A percentile compares a stretch with the other conserved stretches of the same genome.
These are phyloP conservation scores for Xanthostigma xanthostigma DNA, from an alignment of 2,888 invertebrate species.

Conservation along the genomic window DNA sequence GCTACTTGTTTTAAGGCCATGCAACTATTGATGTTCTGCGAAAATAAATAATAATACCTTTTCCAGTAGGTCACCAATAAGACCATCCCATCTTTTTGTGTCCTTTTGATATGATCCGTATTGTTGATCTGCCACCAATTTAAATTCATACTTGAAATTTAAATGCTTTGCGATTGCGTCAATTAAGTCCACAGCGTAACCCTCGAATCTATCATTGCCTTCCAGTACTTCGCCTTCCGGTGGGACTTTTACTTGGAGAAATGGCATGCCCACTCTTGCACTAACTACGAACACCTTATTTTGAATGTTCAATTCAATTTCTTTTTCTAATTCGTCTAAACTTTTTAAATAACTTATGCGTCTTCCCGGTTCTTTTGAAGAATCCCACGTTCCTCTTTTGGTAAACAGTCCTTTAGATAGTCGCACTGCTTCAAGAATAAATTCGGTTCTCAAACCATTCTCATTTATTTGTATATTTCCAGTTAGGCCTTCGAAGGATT, in stretches of 20 bases:
- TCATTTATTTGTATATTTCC: constrained; percentile 50
- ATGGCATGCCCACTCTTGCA: constrained; percentile 59
- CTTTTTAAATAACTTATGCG: too few relatives aligned
- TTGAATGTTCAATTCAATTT: constrained; percentile 24
- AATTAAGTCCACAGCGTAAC: constrained; percentile 84
- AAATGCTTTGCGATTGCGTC: constrained; percentile 48
- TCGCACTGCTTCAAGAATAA: constrained; percentile 50
- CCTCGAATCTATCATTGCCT: constrained; percentile 70
- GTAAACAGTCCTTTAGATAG: constrained; percentile 40
- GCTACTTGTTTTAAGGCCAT: too few relatives aligned
- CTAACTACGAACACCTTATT: constrained; percentile 33
- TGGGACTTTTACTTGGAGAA: constrained; percentile 40
- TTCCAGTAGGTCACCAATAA: constrained; percentile 60
- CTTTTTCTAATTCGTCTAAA: too few relatives aligned
- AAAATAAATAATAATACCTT: constrained; percentile 34
- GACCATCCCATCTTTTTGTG: constrained; percentile 65
- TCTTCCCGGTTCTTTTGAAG: constrained; percentile 1
- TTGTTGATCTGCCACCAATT: constrained; percentile 51
- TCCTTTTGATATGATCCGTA: constrained; percentile 56
- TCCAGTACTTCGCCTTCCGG: constrained; percentile 41
- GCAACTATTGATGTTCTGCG: too few relatives aligned
- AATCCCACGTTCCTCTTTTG: constrained; percentile 35
- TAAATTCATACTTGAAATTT: constrained; percentile 54
- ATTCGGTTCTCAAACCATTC: constrained; percentile 45
- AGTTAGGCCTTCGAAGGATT: constrained; percentile 34